Evolutionary conservation across 92 coral and sea anemone species (phyloP), one percentile per base, ranked within the genome.

Genomic region (Bergia puertoricense): DNA sequence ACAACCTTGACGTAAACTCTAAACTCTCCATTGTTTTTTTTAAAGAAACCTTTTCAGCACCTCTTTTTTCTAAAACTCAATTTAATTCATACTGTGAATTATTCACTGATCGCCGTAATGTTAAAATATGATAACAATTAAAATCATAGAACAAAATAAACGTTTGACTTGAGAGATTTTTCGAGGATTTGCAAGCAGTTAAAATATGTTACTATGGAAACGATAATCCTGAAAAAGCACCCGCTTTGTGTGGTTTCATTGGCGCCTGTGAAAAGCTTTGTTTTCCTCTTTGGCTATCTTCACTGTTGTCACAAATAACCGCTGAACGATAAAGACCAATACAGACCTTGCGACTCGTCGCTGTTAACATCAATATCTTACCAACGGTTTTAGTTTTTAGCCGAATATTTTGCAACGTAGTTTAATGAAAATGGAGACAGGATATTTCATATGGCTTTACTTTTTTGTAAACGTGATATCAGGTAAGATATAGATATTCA

Each of bases 141-240:
- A 23, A 22, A 79, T 13, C 4, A 39, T 57, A 9, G 54, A 65
- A 78, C 36, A 78, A 78, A 22, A 8, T 5, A 45, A 78, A 18
- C 23, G 59, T 0, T 54, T 54, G 16, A 54, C 54, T 8, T 48
- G 16, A 72, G 79, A 42, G 79, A 16, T 76, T 76, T 76, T 42
- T 81, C 3, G 23, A n/a, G 56, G 39, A 40, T 65, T 78, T 43
- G 39, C 22, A n/a, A 50, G 71, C 56, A 56, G 80, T 37, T 68
- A 23, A 67, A 81, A 74, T 81, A 73, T 51, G 41, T 81, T 43
- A 80, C 86, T 83, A 48, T 88, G 59, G 91, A 88, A 72, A 88
- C 91, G 11, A 46, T 71, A 39, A 36, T 44, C 13, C 69, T 14
- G 54, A 22, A 45, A 74, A 72, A 86, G 81, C 82, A 86, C 82